phyloP scores from a whole-genome alignment of 2,888 invertebrate species.

The Plusia festucae region DNA sequence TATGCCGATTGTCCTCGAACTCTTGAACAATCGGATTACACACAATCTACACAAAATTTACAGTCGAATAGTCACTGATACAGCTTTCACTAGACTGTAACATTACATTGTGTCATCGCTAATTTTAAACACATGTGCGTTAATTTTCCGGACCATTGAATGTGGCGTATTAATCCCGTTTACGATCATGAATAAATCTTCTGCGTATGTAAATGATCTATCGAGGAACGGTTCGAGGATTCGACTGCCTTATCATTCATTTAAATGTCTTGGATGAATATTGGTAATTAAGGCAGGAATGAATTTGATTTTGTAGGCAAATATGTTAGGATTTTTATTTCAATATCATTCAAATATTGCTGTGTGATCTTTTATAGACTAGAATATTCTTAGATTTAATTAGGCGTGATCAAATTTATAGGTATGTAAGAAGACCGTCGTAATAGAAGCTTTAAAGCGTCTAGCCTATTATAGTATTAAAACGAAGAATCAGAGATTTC shows the following conservation, averaged over 20 bases:
- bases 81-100: conserved; percentile 16
- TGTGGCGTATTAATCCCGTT: conserved; percentile 63
- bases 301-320: not conserved
- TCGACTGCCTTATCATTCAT: conserved; percentile 36
- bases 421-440: too few species aligned
- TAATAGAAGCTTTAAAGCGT: too few species aligned
- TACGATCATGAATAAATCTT: conserved; percentile 62
- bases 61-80: conserved; percentile 22
- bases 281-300: not conserved
- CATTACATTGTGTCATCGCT: conserved; percentile 57
- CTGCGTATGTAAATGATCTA: conserved; percentile 61
- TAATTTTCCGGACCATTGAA: conserved; percentile 71
- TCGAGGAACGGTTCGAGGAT: conserved; percentile 50
- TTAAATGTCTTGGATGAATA: conserved; percentile 21
- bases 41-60: conserved; percentile 41
- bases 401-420: not conserved
- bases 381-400: not conserved
- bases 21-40: conserved; percentile 32
- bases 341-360: not conserved
- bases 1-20: conserved; percentile 13
- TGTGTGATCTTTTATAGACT: not conserved
- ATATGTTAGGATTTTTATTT: not conserved
- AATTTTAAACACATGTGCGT: conserved; percentile 69
- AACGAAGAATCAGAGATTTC: not conserved
- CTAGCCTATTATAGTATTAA: too few species aligned